phyloP scores from a whole-genome alignment of 2,888 invertebrate genomes.

The Platerodrilus igneus region DNA sequence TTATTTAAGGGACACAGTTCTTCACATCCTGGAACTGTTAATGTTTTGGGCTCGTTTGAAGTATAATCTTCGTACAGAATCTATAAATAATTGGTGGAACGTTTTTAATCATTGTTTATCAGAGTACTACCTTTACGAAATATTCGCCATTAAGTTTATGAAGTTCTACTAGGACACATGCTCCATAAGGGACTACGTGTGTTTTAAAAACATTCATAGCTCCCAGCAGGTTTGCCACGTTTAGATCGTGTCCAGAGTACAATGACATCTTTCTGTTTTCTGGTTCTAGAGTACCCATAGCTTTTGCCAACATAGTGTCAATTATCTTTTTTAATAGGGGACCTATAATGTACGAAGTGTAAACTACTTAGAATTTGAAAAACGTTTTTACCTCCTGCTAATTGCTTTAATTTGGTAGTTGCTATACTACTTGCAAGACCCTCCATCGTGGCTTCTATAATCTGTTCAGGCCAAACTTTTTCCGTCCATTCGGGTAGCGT shows the following conservation, averaged over 20 bases:
- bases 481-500: too few relatives aligned
- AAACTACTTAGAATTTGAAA: too few relatives aligned
- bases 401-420: too few relatives aligned
- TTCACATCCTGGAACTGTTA: constrained; percentile 56
- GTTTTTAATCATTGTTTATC: neutral
- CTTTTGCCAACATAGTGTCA: too few relatives aligned
- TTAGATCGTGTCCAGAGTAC: constrained; percentile 63
- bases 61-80: constrained; percentile 49
- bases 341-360: too few relatives aligned
- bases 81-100: constrained; percentile 1
- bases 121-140: constrained; percentile 9
- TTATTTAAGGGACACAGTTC: constrained; percentile 53
- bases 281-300: too few relatives aligned
- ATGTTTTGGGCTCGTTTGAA: constrained; percentile 43
- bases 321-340: too few relatives aligned
- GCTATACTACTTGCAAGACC: too few relatives aligned
- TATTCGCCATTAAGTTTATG: constrained; percentile 40
- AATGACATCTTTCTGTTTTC: constrained; percentile 53
- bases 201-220: constrained; percentile 57
- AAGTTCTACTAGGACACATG: constrained; percentile 21
- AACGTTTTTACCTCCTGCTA: too few relatives aligned
- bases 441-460: too few relatives aligned
- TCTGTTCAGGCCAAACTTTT: too few relatives aligned
- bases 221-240: constrained; percentile 56
- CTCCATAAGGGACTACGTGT: constrained; percentile 36